These are phyloP conservation scores for Aromia moschata DNA, from an alignment of 2,888 invertebrate genomes.

Conservation along the genomic window DNA sequence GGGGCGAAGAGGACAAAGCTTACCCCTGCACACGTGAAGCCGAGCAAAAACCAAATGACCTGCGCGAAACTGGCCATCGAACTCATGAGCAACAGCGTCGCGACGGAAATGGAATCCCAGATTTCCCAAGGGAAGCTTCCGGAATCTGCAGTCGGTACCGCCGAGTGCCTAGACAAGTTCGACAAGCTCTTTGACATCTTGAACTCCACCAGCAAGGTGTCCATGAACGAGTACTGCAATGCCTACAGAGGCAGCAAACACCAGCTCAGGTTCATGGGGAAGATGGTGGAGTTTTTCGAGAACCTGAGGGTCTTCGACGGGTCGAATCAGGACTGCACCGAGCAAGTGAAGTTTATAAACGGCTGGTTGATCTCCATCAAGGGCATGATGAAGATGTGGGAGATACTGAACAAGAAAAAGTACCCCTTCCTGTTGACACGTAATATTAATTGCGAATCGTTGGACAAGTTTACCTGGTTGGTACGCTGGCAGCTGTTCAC, in stretches of 20 bases:
- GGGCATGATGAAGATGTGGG: conserved; percentile 26
- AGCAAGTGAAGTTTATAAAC: conserved; percentile 22
- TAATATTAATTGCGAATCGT: conserved; percentile 13
- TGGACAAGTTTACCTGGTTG: conserved; percentile 21
- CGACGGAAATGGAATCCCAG: conserved; percentile 17
- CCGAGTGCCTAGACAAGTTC: conserved; percentile 18
- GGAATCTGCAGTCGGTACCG: conserved; percentile 14
- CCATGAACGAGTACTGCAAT: conserved; percentile 8
- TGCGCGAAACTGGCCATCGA: conserved; percentile 21
- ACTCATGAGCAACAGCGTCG: conserved; percentile 21
- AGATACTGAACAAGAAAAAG: conserved; percentile 8
- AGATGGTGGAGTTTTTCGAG: conserved; percentile 6
- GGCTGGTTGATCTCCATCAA: conserved; percentile 25
- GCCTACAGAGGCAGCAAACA: conserved; percentile 24
- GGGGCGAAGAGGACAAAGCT: conserved; percentile 18
- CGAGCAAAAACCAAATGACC: neutral
- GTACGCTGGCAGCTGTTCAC: neutral
- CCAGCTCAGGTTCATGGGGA: conserved; percentile 10
- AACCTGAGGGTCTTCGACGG: conserved; percentile 10
- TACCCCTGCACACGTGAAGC: conserved; percentile 12
- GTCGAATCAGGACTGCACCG: conserved; percentile 14
- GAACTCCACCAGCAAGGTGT: conserved; percentile 12
- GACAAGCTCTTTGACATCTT: conserved; percentile 23
- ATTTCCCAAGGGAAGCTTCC: conserved; percentile 14
- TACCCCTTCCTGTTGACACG: conserved; percentile 15